Evolutionary conservation across 2,797 vertebrate genomes (phyloP), one percentile per base, ranked within the genome.

Genomic region (Lithobates sylvaticus): DNA sequence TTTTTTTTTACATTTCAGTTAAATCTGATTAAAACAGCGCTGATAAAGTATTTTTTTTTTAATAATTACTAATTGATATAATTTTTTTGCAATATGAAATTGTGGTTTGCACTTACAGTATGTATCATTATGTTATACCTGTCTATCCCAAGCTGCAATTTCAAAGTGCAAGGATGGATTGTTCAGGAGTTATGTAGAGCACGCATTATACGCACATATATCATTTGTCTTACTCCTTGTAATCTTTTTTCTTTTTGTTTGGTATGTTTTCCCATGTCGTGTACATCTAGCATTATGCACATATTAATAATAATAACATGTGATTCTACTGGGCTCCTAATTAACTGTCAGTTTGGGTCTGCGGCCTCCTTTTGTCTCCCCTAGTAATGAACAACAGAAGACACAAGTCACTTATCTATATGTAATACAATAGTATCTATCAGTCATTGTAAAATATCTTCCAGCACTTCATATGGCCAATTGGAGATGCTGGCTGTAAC

Each of bases 311-410:
- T 82, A 82, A 64, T 82, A 72, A 36, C 69, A 72, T 81, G 69
- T 39, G 69, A 58, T 72, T 72, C 79, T 26, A 89, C 90, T 88
- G 44, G 34, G 70, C 85, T 54, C 58, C 75, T 21, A 83, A 89
- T 89, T 89, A 90, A 89, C 18, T 74, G 70, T 73, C 70, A 73
- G 1, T 64, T 50, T 23, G 16, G 39, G 70, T n/a, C 54, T 82
- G 15, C 68, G 39, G 47, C 50, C 23, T 81, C 70, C 26, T 27
- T 23, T 65, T 73, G 70, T 82, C 70, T 64, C n/a, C 36, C 36
- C 39, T 65, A n/a, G 42, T 71, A 74, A 73, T 74, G 36, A 74
- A 82, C 23, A 73, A 26, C 69, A 61, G 69, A 21, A 64, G 21
- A n/a, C 80, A 32, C 50, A 36, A 81, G 13, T 73, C n/a, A 61